Percentiles rank a stretch among this genome's conserved stretches.
phyloP scores from a whole-genome alignment of 2,113 vertebrate species.

The Tapirus terrestris region DNA sequence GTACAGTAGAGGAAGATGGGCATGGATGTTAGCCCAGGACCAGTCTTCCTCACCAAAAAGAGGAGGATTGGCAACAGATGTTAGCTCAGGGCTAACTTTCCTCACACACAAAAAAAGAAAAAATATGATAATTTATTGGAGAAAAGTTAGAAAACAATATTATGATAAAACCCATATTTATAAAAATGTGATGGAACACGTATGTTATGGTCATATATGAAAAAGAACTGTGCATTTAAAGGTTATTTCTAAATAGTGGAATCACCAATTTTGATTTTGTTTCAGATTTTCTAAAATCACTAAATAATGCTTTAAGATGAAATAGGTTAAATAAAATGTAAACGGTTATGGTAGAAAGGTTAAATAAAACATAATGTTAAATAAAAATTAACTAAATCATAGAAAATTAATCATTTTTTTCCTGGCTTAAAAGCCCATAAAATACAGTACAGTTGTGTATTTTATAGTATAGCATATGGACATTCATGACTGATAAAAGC shows the following conservation, averaged over 20 bases:
- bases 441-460: background rate
- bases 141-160: background rate
- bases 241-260: background rate
- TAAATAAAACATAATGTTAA: background rate
- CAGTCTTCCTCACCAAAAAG: too few relatives aligned
- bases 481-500: background rate
- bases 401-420: background rate
- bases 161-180: background rate
- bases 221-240: background rate
- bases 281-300: background rate
- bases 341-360: background rate
- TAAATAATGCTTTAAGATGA: background rate
- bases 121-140: background rate
- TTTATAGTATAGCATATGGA: background rate
- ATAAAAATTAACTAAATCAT: background rate
- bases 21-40: too few relatives aligned
- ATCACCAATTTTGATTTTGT: background rate
- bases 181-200: background rate
- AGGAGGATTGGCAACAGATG: too few relatives aligned
- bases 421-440: background rate
- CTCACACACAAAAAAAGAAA: too few relatives aligned
- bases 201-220: background rate
- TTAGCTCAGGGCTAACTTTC: too few relatives aligned
- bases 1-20: too few relatives aligned
- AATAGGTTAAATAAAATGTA: background rate